phyloP scores from a whole-genome alignment of 2,888 invertebrate genomes.

The Limnephilus auricula region DNA sequence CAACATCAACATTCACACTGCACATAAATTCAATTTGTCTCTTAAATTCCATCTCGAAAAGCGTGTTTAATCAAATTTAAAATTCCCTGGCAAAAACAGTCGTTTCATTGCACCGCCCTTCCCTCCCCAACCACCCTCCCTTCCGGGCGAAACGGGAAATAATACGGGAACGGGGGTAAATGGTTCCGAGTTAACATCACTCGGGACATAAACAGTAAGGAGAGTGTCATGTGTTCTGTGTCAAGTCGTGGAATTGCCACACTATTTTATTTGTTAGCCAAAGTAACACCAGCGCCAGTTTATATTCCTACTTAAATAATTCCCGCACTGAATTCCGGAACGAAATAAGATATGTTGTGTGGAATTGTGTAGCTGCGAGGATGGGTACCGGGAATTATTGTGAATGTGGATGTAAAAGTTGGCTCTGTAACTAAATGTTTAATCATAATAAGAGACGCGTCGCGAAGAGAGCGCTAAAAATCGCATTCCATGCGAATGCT shows the following conservation, averaged over 20 bases:
- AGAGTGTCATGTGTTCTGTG: conserved; percentile 44
- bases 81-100: conserved; percentile 19
- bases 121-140: neutral
- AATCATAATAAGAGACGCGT: conserved; percentile 1
- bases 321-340: conserved; percentile 18
- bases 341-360: neutral
- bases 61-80: conserved; percentile 18
- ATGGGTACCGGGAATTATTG: neutral
- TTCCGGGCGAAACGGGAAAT: neutral
- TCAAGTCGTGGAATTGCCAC: conserved; percentile 38
- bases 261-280: conserved; percentile 42
- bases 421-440: neutral
- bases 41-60: neutral
- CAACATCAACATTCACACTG: neutral
- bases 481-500: neutral
- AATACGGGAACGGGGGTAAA: conserved; percentile 20
- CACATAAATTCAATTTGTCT: neutral
- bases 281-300: conserved; percentile 23
- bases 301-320: conserved; percentile 37
- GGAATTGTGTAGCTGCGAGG: neutral
- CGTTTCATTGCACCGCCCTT: neutral
- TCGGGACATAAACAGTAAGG: conserved; percentile 31
- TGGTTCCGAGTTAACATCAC: conserved; percentile 40
- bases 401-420: neutral
- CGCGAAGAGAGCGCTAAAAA: neutral